A percentile compares a stretch with the other conserved stretches of the same genome.
These are phyloP conservation scores for Pavo muticus DNA, from an alignment of 2,113 vertebrate genomes.

Conservation along the genomic window DNA sequence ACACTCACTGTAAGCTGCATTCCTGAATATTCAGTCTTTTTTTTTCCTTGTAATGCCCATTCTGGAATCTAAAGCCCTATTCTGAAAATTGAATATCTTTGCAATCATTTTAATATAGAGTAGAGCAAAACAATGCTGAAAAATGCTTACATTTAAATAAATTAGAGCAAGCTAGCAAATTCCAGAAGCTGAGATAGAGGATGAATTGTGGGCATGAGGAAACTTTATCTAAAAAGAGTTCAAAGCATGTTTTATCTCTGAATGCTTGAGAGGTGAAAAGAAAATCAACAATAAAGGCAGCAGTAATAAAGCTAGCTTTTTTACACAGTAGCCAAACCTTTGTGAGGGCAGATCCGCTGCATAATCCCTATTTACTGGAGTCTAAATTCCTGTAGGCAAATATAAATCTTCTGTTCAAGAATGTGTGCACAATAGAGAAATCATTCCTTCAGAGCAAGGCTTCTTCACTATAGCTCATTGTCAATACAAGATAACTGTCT, in stretches of 20 bases:
- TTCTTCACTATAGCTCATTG: background rate
- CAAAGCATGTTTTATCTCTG: constrained; percentile 1
- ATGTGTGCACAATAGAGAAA: constrained; percentile 31
- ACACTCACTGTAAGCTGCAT: background rate
- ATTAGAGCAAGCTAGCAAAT: constrained; percentile 1
- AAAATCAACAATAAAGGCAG: constrained; percentile 38
- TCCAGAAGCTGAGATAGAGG: background rate
- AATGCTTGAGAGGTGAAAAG: constrained; percentile 17
- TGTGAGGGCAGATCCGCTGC: constrained; percentile 17
- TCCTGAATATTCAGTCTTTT: constrained; percentile 21
- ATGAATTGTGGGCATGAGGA: background rate
- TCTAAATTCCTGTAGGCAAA: constrained; percentile 51
- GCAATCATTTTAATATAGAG: constrained; percentile 44
- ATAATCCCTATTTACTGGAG: constrained; percentile 52
- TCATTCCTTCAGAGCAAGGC: constrained; percentile 29
- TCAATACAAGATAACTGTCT: constrained; percentile 3
- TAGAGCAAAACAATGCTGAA: background rate
- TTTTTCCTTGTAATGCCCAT: background rate
- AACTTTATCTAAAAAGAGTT: background rate
- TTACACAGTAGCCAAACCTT: constrained; percentile 38
- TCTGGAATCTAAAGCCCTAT: background rate
- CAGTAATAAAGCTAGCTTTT: constrained; percentile 25
- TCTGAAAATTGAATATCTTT: constrained; percentile 45
- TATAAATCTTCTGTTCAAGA: constrained; percentile 66
- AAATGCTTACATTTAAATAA: constrained; percentile 6